phyloP scores from a whole-genome alignment of 1,140 invertebrate species.

The Homalodisca vitripennis region DNA sequence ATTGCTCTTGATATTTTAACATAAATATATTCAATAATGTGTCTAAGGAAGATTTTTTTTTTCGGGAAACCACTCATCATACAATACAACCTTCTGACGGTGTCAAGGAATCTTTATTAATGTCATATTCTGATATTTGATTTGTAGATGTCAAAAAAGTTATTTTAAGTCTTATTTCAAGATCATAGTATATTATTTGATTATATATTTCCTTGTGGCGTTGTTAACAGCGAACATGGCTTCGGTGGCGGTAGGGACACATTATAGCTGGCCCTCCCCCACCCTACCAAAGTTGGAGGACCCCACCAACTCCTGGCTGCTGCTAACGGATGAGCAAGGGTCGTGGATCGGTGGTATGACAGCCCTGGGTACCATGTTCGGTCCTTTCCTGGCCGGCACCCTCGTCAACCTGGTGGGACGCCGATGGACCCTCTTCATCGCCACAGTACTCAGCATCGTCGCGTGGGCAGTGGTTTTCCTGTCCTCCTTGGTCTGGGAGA shows the following conservation, averaged over 20 bases:
- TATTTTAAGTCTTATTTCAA: no score
- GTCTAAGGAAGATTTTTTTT: no score
- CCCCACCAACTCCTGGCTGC: constrained; percentile 5
- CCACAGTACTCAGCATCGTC: constrained; percentile 54
- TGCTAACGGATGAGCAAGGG: constrained; percentile 25
- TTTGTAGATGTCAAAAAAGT: no score
- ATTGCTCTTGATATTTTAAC: no score
- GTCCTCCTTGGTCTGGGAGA: constrained; percentile 51
- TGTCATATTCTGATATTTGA: no score
- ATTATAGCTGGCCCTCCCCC: constrained; percentile 74
- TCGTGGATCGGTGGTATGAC: constrained; percentile 24
- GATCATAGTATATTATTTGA: no score
- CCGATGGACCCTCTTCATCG: no score
- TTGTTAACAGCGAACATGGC: constrained; percentile 70
- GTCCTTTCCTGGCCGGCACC: constrained; percentile 1
- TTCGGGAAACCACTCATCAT: no score
- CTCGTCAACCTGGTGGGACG: constrained; percentile 16
- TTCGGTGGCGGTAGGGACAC: constrained; percentile 61
- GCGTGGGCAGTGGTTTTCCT: constrained; percentile 74
- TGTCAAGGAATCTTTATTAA: no score
- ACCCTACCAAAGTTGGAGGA: constrained; percentile 57
- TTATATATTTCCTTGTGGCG: no score
- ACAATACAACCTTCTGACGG: no score
- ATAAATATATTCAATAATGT: no score
- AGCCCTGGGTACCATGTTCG: constrained; percentile 10